Evolutionary conservation across 2,797 vertebrate genomes (phyloP), one percentile per base, ranked within the genome.

Genomic region (Chanos chanos): DNA sequence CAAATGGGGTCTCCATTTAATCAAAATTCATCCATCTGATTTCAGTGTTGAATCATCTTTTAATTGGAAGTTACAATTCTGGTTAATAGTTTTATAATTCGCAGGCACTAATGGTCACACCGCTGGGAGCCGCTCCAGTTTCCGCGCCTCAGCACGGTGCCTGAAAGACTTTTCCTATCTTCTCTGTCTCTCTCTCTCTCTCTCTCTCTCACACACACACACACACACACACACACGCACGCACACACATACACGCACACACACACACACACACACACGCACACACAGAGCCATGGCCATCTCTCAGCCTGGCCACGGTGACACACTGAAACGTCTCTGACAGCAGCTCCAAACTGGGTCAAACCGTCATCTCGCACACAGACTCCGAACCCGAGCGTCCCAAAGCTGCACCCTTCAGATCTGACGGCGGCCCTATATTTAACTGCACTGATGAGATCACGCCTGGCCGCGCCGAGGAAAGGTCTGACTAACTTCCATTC

Each of bases 11-110:
- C 93, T 93, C 91, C 81, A 92, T 93, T 98, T 98, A 97, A 98
- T 98, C 94, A 98, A 95, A 95, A 95, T 93, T 93, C 94, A 98
- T 94, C 92, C 93, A 98, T 97, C 94, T 94, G 92, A 94, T 95
- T 95, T 92, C 89, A 93, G 91, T 95, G 93, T 94, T 94, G 94
- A 96, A 96, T 97, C 94, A 94, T 94, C 90, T 95, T 95, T 98
- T 98, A 98, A 97, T 97, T 98, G 94, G 93, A 91, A 96, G 91
- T 93, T 96, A 95, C 93, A 94, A 68, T 93, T 94, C 93, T 96
- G 92, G 92, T 94, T 97, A 97, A 98, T 97, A 96, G 93, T 97
- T 95, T 96, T 94, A 92, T 97, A 96, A 97, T 98, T 96, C 88
- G 71, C 88, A 88, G 87, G 88, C 92, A 92, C 91, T 94, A 95